A percentile compares a stretch with the other conserved stretches of the same genome.
Conservation (phyloP, 2,888 invertebrate genomes). For the Synanthedon myopaeformis region DNA sequence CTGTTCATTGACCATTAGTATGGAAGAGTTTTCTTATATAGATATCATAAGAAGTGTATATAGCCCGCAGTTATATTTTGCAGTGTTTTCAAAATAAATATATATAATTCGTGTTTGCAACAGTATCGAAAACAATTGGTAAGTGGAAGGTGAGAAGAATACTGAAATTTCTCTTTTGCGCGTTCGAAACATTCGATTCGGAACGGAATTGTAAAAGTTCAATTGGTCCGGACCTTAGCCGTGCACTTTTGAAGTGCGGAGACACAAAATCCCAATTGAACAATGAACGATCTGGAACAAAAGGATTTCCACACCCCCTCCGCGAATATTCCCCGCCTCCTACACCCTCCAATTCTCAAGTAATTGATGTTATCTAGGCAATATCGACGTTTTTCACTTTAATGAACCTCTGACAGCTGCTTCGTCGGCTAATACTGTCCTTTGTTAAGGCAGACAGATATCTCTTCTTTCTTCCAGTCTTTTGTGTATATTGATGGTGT, state of each 20-base stretch:
- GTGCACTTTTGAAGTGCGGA: not conserved
- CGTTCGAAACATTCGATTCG: no score
- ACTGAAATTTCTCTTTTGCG: not conserved
- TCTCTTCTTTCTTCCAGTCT: not conserved
- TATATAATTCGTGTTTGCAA: no score
- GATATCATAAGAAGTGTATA: no score
- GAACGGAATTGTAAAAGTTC: not conserved
- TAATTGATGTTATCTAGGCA: slow-evolving; percentile 28
- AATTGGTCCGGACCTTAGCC: not conserved
- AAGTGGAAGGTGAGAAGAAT: not conserved
- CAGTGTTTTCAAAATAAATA: no score
- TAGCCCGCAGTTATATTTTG: no score
- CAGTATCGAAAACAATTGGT: not conserved
- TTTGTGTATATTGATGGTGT: slow-evolving; percentile 3
- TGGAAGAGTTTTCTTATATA: no score
- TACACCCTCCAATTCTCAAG: slow-evolving; percentile 6
- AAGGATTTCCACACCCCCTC: not conserved
- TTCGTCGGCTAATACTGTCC: not conserved
- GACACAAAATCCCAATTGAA: not conserved
- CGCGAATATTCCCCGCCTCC: not conserved
- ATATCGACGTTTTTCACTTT: slow-evolving; percentile 21
- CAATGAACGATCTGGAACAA: not conserved
- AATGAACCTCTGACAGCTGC: slow-evolving; percentile 7
- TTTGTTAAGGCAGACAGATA: not conserved
- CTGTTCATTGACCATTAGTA: no score